Base-by-base conservation (phyloP, 1,140 invertebrate genomes). In the Drosophila albomicans region DNA sequence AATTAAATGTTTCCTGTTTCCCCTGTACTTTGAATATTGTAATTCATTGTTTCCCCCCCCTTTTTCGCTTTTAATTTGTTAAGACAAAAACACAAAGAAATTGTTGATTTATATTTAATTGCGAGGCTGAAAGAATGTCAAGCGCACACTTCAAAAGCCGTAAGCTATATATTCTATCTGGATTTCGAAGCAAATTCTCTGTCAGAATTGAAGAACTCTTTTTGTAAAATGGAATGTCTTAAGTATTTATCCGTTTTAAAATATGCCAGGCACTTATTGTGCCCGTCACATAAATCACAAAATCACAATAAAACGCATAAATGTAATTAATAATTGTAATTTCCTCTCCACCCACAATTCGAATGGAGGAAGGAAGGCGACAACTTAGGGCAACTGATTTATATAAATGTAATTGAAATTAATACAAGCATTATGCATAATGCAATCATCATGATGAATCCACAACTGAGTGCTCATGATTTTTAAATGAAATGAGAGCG, bases 241-340 rank as follows among this genome's bases (percentile, higher is more conserved):
- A 48, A 41, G 5, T 38, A 13, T 46, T 25, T 20, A 38, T 15
- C 15, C 10, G 5, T 11, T 43, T 46, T 57, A 1, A 51, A 48
- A 51, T 61, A 54, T n/a, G 51, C 28, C 25, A 6, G 16, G 38
- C 4, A 28, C 30, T 61, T 61, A 69, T 59, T 61, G 57, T 52
- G 11, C 32, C 13, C 57, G 20, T 0, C 52, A 10, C 69, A 85
- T 85, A 87, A 86, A 85, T 85, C 82, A 25, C 20, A 85, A 64
- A 49, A 69, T 63, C 62, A 82, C 56, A 81, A 81, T 79, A 80
- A 77, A 77, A 73, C 49, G 76, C 49, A 67, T 78, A 71, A 81
- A 75, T 75, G 78, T 79, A 87, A 86, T 86, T 86, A 82, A 82
- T 87, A 86, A 82, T 74, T 78, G 71, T 67, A 69, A 82, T 86